Percentiles rank a stretch among this genome's conserved stretches.
Evolutionary conservation across 64 coral and sea anemone genomes (phyloP).

Genomic region (Dendronephthya gigantea): DNA sequence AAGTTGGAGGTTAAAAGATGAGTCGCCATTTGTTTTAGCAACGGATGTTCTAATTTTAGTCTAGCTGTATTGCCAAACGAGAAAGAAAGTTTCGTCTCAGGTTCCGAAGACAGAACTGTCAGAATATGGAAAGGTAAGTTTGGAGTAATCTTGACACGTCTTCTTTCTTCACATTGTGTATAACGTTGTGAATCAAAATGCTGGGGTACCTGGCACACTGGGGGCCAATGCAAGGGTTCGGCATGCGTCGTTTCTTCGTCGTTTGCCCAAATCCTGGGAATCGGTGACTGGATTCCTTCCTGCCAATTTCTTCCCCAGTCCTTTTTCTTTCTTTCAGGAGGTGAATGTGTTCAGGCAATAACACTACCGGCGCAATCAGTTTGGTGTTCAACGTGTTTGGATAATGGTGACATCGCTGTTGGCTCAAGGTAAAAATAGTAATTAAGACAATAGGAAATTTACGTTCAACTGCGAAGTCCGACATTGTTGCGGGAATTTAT

Average conservation of each 20-base stretch:
- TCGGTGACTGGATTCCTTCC: too few relatives aligned
- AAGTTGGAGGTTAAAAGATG: too few relatives aligned
- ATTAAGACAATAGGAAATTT: too few relatives aligned
- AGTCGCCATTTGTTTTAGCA: too few relatives aligned
- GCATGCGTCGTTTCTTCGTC: too few relatives aligned
- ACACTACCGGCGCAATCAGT: constrained; percentile 70
- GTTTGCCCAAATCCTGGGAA: too few relatives aligned
- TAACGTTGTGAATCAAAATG: neutral
- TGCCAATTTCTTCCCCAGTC: too few relatives aligned
- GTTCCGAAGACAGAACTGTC: constrained; percentile 71
- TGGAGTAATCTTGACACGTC: neutral
- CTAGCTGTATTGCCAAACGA: constrained; percentile 50
- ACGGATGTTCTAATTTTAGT: constrained; percentile 30
- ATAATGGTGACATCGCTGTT: constrained; percentile 77
- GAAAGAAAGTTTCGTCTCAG: constrained; percentile 66
- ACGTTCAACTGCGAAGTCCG: too few relatives aligned
- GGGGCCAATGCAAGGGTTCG: too few relatives aligned
- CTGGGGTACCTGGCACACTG: too few relatives aligned
- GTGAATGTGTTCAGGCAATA: constrained; percentile 59
- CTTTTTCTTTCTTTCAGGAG: constrained; percentile 18
- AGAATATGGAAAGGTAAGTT: constrained; percentile 90
- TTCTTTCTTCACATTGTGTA: neutral
- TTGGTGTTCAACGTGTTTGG: constrained; percentile 73
- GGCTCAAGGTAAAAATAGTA: constrained; percentile 76
- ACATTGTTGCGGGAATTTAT: neutral